Evolutionary conservation across 2,888 invertebrate genomes (phyloP).

Genomic region (Chelonus formosanus): DNA sequence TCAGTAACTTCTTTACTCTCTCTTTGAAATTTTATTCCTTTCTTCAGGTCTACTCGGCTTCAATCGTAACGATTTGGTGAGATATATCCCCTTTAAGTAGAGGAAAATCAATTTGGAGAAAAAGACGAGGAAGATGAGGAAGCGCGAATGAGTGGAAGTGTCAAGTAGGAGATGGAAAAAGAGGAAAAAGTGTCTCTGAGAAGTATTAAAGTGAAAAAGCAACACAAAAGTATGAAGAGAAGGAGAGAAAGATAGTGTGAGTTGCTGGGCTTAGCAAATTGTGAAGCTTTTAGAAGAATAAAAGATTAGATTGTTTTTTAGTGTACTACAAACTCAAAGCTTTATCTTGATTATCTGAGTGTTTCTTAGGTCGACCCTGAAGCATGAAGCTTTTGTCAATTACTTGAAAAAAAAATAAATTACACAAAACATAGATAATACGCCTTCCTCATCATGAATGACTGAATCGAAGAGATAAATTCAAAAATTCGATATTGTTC

Average conservation of each 20-base stretch:
- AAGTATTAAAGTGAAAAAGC: slow-evolving; percentile 5
- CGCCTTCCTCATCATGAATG: too few relatives aligned
- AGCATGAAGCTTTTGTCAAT: not conserved
- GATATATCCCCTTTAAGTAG: slow-evolving; percentile 51
- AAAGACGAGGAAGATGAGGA: slow-evolving; percentile 43
- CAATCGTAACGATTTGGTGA: slow-evolving; percentile 37
- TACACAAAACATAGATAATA: not conserved
- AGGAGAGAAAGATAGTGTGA: slow-evolving; percentile 1
- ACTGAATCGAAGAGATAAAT: too few relatives aligned
- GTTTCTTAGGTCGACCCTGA: not conserved
- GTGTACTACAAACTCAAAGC: not conserved
- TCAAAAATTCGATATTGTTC: slow-evolving; percentile 4
- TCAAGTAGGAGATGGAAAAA: slow-evolving; percentile 36
- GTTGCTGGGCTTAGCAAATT: slow-evolving; percentile 8
- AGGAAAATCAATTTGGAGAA: slow-evolving; percentile 54
- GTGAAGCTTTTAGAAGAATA: not conserved
- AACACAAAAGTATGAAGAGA: not conserved
- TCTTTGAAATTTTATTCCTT: not conserved
- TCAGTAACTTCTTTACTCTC: slow-evolving; percentile 4
- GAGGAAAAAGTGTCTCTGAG: slow-evolving; percentile 29
- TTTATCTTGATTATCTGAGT: slow-evolving; percentile 1
- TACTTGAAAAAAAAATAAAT: not conserved
- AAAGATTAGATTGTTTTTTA: not conserved
- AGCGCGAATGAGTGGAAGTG: slow-evolving; percentile 40
- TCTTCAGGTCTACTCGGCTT: slow-evolving; percentile 27